Conservation (phyloP, 1,140 invertebrate genomes). For the Eciton burchellii region DNA sequence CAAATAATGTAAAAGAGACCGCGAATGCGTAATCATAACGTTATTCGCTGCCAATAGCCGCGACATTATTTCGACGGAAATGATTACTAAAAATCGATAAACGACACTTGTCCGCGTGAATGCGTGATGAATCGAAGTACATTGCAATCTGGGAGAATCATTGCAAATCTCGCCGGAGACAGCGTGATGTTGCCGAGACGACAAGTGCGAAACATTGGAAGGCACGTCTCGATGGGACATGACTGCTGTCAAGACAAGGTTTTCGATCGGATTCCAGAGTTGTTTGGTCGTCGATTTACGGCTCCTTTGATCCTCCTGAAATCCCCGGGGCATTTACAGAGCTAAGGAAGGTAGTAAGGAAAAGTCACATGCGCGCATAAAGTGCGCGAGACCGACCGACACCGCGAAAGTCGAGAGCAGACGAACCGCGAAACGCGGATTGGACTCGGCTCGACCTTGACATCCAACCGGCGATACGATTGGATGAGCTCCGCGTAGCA, state of each 20-base stretch:
- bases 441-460: neutral
- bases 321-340: constrained; percentile 47
- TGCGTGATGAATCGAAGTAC: neutral
- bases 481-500: neutral
- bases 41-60: neutral
- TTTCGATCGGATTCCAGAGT: constrained; percentile 31
- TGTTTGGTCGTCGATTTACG: constrained; percentile 45
- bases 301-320: constrained; percentile 48
- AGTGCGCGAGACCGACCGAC: neutral
- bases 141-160: neutral
- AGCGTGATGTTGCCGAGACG: constrained; percentile 1
- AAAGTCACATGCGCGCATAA: constrained; percentile 24
- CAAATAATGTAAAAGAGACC: neutral
- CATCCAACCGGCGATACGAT: neutral
- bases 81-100: neutral
- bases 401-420: constrained; percentile 14
- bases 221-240: constrained; percentile 44
- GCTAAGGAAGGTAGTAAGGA: constrained; percentile 30
- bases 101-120: no score
- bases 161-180: constrained; percentile 1
- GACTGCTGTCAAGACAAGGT: constrained; percentile 19
- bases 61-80: neutral
- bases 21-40: neutral
- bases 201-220: constrained; percentile 19
- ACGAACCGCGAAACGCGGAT: constrained; percentile 21